Percentiles rank a stretch among this genome's conserved stretches.
These are phyloP conservation scores for Microchirus variegatus DNA, from an alignment of 2,797 vertebrate species.

Conservation along the genomic window DNA sequence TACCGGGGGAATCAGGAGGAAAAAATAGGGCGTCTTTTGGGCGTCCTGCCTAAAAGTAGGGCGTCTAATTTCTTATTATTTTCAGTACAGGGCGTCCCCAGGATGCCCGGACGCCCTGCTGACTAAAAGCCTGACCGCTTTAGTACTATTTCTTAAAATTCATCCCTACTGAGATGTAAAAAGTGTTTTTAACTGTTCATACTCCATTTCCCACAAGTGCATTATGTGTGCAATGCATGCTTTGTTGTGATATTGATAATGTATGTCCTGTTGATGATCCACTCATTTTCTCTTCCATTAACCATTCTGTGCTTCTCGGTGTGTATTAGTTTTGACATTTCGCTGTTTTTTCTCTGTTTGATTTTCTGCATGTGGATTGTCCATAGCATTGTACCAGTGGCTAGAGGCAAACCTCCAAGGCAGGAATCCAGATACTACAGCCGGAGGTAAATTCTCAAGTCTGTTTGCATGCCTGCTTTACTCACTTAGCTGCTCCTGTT, in stretches of 20 bases:
- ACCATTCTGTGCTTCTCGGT: constrained; percentile 47
- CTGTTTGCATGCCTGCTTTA: too few relatives aligned
- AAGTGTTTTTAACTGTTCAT: background rate
- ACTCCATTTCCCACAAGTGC: background rate
- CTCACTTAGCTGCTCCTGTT: too few relatives aligned
- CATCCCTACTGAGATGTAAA: too few relatives aligned
- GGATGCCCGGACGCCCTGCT: too few relatives aligned
- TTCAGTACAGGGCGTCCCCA: too few relatives aligned
- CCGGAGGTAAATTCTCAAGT: constrained; percentile 86
- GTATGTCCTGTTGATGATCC: constrained; percentile 31
- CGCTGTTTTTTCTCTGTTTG: constrained; percentile 74
- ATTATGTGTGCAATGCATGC: constrained; percentile 14
- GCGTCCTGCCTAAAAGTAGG: too few relatives aligned
- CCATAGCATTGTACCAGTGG: constrained; percentile 93
- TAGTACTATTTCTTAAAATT: too few relatives aligned
- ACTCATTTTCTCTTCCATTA: constrained; percentile 55
- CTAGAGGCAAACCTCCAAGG: constrained; percentile 93
- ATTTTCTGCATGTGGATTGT: constrained; percentile 80
- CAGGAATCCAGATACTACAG: constrained; percentile 85
- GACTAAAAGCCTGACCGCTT: too few relatives aligned
- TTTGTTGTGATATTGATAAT: constrained; percentile 18
- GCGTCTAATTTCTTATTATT: too few relatives aligned
- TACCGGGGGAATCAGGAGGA: too few relatives aligned
- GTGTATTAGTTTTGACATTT: constrained; percentile 79
- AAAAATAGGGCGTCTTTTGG: too few relatives aligned